Conservation (phyloP, 2,113 vertebrate species). For the Notechis scutatus region DNA sequence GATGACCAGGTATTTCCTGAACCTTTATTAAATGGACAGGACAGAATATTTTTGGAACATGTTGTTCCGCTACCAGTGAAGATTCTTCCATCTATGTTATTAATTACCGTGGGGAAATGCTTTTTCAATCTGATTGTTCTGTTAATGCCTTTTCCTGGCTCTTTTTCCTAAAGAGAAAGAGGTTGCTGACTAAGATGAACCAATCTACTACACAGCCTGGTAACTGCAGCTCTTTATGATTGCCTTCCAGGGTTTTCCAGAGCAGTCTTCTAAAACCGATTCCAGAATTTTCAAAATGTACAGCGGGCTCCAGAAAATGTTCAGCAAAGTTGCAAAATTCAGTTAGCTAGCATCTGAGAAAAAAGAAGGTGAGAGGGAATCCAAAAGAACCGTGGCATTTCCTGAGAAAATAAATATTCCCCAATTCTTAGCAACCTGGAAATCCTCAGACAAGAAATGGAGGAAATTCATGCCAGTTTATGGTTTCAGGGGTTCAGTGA, state of each 20-base stretch:
- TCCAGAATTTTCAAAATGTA: constrained; percentile 13
- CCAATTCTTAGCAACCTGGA: constrained; percentile 28
- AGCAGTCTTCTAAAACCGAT: constrained; percentile 14
- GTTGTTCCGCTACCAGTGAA: background rate
- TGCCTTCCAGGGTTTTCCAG: constrained; percentile 25
- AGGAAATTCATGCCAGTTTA: constrained; percentile 32
- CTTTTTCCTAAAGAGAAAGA: background rate
- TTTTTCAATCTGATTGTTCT: background rate
- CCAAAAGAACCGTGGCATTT: background rate
- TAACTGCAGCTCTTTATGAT: constrained; percentile 29
- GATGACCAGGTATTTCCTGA: background rate
- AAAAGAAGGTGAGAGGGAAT: background rate
- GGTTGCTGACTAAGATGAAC: background rate
- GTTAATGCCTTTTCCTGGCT: background rate
- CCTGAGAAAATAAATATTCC: constrained; percentile 18
- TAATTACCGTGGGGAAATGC: background rate
- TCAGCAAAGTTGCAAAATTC: background rate
- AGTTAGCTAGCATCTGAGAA: constrained; percentile 5
- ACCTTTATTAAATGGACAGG: background rate
- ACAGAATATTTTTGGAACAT: background rate
- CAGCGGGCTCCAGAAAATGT: constrained; percentile 28
- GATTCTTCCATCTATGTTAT: background rate
- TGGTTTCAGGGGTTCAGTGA: constrained; percentile 30
- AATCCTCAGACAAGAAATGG: background rate
- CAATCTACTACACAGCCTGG: background rate